phyloP scores from a whole-genome alignment of 2,797 vertebrate species.

The Sylvilagus floridanus region DNA sequence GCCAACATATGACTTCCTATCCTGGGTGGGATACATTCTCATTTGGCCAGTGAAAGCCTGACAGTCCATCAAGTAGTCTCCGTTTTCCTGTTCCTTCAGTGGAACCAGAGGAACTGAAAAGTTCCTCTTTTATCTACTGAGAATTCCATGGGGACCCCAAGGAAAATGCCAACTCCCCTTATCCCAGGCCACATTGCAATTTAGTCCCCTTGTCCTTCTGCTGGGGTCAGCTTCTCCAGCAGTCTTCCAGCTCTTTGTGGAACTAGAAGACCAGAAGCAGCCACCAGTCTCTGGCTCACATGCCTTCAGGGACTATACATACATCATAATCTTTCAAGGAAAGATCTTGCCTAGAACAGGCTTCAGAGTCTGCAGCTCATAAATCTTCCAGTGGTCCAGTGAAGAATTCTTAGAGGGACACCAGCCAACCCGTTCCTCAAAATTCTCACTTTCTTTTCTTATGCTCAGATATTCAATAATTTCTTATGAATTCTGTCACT shows the following conservation, averaged over 20 bases:
- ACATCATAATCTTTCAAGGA: neutral
- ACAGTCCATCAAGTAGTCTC: neutral
- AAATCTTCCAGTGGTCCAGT: neutral
- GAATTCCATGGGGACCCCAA: neutral
- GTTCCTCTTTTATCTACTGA: neutral
- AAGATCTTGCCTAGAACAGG: neutral
- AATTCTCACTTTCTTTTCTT: neutral
- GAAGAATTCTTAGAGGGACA: neutral
- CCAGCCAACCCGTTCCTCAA: neutral
- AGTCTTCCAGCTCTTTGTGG: neutral
- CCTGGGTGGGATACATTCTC: neutral
- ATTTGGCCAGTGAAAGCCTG: no score
- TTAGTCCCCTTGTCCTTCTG: neutral
- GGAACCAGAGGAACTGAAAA: neutral
- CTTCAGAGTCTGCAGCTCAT: neutral
- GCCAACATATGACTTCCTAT: neutral
- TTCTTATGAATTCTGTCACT: neutral
- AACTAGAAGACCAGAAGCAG: neutral
- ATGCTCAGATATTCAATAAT: neutral
- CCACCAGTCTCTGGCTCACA: neutral
- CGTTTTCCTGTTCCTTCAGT: neutral
- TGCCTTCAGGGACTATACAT: neutral
- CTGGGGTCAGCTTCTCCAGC: neutral
- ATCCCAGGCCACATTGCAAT: neutral
- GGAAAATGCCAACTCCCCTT: neutral